These are phyloP conservation scores for Platyrinchus mystaceus DNA, from an alignment of 2,797 vertebrate genomes.

Conservation along the genomic window DNA sequence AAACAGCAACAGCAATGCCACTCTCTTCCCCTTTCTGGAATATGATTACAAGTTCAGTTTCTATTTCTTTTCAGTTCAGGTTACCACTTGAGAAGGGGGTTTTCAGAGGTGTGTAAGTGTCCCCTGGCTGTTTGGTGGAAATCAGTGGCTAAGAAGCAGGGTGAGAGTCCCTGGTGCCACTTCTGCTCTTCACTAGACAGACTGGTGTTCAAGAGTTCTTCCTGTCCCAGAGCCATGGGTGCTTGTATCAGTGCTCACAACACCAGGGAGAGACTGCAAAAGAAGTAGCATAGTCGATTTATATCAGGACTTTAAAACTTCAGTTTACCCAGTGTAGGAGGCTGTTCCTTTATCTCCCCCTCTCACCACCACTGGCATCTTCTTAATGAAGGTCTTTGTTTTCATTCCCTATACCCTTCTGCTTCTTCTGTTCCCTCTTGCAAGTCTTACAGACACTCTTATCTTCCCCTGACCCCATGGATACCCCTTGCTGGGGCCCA, in stretches of 20 bases:
- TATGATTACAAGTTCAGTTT: background rate
- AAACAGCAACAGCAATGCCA: background rate
- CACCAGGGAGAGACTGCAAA: background rate
- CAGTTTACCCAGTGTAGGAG: background rate
- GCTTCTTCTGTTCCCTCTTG: background rate
- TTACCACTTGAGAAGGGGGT: background rate
- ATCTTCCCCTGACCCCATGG: background rate
- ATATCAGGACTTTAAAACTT: background rate
- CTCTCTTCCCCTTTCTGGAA: background rate
- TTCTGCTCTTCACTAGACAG: background rate
- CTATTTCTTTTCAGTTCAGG: background rate
- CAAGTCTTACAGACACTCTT: background rate
- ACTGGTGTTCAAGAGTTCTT: background rate
- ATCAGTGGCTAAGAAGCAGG: background rate
- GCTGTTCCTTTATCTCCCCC: background rate
- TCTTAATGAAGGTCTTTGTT: background rate
- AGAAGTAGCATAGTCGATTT: background rate
- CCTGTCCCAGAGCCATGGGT: background rate
- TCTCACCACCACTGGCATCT: background rate
- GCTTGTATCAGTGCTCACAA: background rate
- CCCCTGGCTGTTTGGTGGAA: background rate
- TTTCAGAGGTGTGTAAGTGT: background rate
- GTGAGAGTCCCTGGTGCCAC: background rate
- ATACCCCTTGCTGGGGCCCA: background rate
- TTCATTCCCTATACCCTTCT: background rate